Evolutionary conservation across 2,113 vertebrate species (phyloP).

Genomic region (Acanthisitta chloris): DNA sequence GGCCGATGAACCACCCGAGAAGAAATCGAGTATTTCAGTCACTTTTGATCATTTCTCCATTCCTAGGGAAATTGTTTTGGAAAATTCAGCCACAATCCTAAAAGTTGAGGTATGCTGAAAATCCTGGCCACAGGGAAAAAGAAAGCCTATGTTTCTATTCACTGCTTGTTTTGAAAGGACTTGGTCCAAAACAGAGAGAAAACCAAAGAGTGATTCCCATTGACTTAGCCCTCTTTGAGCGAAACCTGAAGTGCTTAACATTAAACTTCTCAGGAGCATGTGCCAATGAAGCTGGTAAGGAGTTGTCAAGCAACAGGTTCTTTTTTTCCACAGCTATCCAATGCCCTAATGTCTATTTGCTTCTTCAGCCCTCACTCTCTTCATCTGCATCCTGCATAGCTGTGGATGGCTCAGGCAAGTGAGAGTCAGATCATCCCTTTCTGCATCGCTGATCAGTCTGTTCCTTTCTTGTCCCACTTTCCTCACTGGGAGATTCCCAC

Average conservation of each 20-base stretch:
- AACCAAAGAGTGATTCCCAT: background rate
- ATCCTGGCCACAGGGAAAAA: background rate
- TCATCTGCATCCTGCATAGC: background rate
- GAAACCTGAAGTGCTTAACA: background rate
- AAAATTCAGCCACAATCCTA: background rate
- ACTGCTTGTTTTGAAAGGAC: slow-evolving; percentile 22
- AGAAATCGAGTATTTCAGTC: background rate
- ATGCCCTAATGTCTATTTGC: background rate
- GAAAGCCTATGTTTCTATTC: background rate
- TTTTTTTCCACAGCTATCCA: background rate
- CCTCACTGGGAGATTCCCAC: background rate
- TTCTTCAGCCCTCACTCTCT: background rate
- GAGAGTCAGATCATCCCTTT: background rate
- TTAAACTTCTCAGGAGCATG: background rate
- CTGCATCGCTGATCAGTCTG: background rate
- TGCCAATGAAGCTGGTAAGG: background rate
- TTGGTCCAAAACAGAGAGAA: background rate
- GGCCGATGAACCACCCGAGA: background rate
- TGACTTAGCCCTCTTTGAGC: background rate
- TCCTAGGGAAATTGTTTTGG: background rate
- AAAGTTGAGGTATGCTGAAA: slow-evolving; percentile 18
- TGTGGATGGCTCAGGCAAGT: background rate
- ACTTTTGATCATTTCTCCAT: background rate
- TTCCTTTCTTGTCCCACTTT: background rate
- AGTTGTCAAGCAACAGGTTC: background rate